Evolutionary conservation across 2,113 vertebrate species (phyloP).

Genomic region (Felis chaus): DNA sequence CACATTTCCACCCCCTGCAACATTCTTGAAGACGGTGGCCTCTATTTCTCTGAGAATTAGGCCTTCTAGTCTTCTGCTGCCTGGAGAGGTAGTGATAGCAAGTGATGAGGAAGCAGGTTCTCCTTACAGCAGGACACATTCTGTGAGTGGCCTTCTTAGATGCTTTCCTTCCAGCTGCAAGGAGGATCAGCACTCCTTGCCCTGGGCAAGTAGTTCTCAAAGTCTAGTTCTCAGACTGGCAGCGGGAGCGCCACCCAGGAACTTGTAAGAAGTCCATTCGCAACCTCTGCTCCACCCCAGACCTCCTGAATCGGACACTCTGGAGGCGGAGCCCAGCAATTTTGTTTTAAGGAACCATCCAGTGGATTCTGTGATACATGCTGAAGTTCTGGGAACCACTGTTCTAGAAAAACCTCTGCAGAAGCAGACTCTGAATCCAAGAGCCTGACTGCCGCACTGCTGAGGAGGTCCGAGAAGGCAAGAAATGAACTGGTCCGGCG

Average conservation of each 20-base stretch:
- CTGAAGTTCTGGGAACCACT: not conserved
- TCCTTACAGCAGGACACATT: not conserved
- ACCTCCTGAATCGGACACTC: not conserved
- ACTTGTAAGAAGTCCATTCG: not conserved
- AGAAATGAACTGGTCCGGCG: not conserved
- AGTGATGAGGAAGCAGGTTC: not conserved
- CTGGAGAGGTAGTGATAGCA: not conserved
- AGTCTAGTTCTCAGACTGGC: not conserved
- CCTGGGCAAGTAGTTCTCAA: not conserved
- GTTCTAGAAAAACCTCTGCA: not conserved
- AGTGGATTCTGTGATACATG: not conserved
- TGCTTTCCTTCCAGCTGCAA: not conserved
- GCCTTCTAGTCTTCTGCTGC: not conserved
- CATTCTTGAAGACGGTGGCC: not conserved
- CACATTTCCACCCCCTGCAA: not conserved
- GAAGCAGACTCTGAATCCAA: not conserved
- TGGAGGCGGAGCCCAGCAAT: not conserved
- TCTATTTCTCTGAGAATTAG: not conserved
- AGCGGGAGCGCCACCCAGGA: not conserved
- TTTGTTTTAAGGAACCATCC: not conserved
- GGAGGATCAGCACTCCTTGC: not conserved
- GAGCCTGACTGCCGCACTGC: not conserved
- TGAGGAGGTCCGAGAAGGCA: not conserved
- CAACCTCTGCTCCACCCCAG: not conserved
- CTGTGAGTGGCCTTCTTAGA: not conserved